Evolutionary conservation across 1,140 invertebrate species (phyloP).

Genomic region (Chionoecetes opilio): DNA sequence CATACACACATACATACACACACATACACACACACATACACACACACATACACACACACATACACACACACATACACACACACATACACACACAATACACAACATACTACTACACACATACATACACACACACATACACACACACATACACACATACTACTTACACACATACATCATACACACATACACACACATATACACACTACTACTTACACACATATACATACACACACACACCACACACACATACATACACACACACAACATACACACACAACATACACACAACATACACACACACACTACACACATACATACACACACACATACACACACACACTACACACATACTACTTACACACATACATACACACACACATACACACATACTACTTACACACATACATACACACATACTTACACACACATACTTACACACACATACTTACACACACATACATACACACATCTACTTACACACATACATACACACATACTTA

Average conservation of each 20-base stretch:
- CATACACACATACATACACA: not conserved
- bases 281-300: too few relatives aligned
- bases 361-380: not conserved
- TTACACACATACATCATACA: not conserved
- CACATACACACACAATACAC: not conserved
- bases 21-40: not conserved
- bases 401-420: not conserved
- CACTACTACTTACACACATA: not conserved
- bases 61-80: not conserved
- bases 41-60: not conserved
- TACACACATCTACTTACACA: conserved; percentile 6
- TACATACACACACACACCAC: not conserved
- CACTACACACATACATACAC: not conserved
- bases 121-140: not conserved
- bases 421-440: not conserved
- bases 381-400: not conserved
- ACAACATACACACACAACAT: too few relatives aligned
- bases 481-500: not conserved
- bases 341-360: not conserved
- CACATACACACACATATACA: not conserved
- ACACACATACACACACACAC: not conserved
- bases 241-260: not conserved
- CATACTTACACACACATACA: not conserved
- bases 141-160: not conserved
- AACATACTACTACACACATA: too few relatives aligned